Percentiles rank a stretch among this genome's conserved stretches.
phyloP scores from a whole-genome alignment of 2,797 vertebrate genomes.

The Muraenolepis orangiensis region DNA sequence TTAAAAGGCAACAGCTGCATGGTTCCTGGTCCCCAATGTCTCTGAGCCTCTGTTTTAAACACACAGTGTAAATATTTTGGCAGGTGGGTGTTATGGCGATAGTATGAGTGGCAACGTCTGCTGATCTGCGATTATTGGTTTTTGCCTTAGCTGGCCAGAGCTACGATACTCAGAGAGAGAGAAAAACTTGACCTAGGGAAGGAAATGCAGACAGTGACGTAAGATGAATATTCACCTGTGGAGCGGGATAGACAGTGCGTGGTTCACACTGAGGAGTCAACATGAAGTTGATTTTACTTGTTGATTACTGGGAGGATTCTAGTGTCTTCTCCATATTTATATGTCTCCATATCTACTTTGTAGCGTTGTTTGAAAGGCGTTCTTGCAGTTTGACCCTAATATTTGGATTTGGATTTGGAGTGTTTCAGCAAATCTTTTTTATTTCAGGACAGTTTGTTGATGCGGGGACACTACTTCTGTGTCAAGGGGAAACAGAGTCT shows the following conservation, averaged over 20 bases:
- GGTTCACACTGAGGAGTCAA: not conserved
- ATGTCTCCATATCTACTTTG: not conserved
- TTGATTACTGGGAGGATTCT: not conserved
- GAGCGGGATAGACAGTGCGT: not conserved
- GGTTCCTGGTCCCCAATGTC: slow-evolving; percentile 28
- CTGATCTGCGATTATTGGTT: slow-evolving; percentile 63
- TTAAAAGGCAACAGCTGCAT: slow-evolving; percentile 7
- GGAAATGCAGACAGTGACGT: slow-evolving; percentile 30
- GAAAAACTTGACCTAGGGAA: slow-evolving; percentile 34
- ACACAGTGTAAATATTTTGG: slow-evolving; percentile 67
- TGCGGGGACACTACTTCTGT: not conserved
- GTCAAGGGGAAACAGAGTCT: slow-evolving; percentile 18
- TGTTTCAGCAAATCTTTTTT: slow-evolving; percentile 15
- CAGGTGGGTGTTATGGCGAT: slow-evolving; percentile 61
- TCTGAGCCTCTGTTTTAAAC: slow-evolving; percentile 48
- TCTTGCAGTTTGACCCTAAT: slow-evolving; percentile 12
- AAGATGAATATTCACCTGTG: too few species aligned
- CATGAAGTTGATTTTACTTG: not conserved
- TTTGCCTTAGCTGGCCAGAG: slow-evolving; percentile 55
- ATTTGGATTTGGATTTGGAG: slow-evolving; percentile 6
- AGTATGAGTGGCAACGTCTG: slow-evolving; percentile 53
- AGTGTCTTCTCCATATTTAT: not conserved
- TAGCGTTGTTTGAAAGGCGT: slow-evolving; percentile 3
- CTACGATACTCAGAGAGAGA: slow-evolving; percentile 39
- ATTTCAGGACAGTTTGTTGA: slow-evolving; percentile 24